Evolutionary conservation across 2,888 invertebrate genomes (phyloP).

Genomic region (Conomelus anceps): DNA sequence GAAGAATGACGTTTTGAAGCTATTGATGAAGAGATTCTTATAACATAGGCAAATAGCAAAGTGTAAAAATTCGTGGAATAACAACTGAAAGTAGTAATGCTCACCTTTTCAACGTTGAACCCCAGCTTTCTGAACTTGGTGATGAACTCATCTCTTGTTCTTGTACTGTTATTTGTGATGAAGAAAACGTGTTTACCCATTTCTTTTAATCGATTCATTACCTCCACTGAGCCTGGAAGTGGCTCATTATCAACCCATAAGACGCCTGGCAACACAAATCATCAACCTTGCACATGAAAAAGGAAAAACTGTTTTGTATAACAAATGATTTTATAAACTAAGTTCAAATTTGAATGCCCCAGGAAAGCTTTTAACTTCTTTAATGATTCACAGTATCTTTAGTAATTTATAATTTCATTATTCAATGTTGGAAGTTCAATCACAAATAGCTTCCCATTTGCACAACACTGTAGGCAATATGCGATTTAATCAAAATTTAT

Average conservation of each 20-base stretch:
- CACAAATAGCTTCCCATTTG: no score
- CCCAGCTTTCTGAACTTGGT: conserved; percentile 51
- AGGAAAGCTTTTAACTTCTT: no score
- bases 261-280: conserved; percentile 43
- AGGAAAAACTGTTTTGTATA: not conserved
- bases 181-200: conserved; percentile 56
- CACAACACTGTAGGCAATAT: no score
- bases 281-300: not conserved
- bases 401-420: no score
- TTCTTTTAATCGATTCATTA: conserved; percentile 45
- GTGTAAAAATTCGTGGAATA: not conserved
- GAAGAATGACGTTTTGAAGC: no score
- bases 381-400: no score
- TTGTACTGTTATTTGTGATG: conserved; percentile 62
- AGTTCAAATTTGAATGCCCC: not conserved
- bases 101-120: conserved; percentile 18
- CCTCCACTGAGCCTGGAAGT: conserved; percentile 46
- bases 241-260: conserved; percentile 49
- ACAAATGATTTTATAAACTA: not conserved
- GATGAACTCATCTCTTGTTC: conserved; percentile 51
- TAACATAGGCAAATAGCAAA: not conserved
- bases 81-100: not conserved
- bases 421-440: no score
- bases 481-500: no score
- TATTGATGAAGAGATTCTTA: no score